Base-by-base conservation (phyloP, 2,888 invertebrate genomes). In the Poecilus cupreus region DNA sequence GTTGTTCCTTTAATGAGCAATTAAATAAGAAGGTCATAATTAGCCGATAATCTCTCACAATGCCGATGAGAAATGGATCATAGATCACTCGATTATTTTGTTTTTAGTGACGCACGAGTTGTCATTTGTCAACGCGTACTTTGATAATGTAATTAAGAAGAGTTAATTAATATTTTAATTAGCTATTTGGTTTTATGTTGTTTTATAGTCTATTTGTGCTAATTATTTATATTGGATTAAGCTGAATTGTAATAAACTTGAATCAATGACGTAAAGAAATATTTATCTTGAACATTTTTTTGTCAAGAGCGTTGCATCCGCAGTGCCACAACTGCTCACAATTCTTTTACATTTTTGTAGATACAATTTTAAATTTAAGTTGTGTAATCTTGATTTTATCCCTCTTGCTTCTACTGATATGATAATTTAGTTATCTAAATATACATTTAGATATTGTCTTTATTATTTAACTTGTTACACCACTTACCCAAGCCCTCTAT, bases 131-230 rank as follows among this genome's bases (percentile, higher is more conserved):
- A 68, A 6, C 13, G 13, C 51, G 51, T 13, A 51, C 18, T 51
- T 51, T 51, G 51, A 51, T 51, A 51, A 51, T n/a, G 51, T 51
- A 51, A 51, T 51, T 51, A 51, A 51, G 20, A 37, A 68, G 37
- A 37, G 37, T 68, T 68, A 68, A 68, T 68, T 68, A 68, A 68
- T 68, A 68, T 68, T 68, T 68, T 68, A 68, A 68, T 68, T 68
- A 68, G 64, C 32, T 68, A 26, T 32, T 60, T 60, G 13, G n/a
- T 13, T 26, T 37, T 39, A n/a, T 32, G 26, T 13, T 11, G 37
- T 68, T 68, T 68, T 68, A 68, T 68, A 18, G 16, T 37, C 64
- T 60, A 60, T 60, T 60, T 24, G 64, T 37, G 32, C 32, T 68
- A 68, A 68, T 68, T 68, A 68, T 68, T 68, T 68, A 32, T 60